Evolutionary conservation across 1,140 invertebrate species (phyloP), one percentile per base, ranked within the genome.

Genomic region (Trichonephila inaurata): DNA sequence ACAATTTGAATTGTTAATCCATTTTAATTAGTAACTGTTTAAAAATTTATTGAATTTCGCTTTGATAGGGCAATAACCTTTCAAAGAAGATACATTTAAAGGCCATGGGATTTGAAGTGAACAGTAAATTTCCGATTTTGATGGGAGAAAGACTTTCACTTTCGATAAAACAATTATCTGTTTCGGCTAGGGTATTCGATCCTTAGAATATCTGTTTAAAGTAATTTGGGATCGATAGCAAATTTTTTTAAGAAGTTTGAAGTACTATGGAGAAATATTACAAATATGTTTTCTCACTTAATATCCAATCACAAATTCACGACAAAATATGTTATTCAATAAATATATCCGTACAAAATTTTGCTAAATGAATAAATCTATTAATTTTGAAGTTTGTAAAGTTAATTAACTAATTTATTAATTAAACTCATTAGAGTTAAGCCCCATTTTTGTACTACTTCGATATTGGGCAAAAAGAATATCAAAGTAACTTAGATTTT

Each of bases 81-180:
- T 28, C 1, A 77, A 77, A 77, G 28, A 18, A 77, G 72, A 7
- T 33, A 33, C 28, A 77, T 18, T 16, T 33, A 28, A 77, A 77
- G 72, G 72, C 7, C 24, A 77, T 77, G 28, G 33, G 18, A 19
- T 40, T 14, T 19, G 33, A 77, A 77, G 33, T 77, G 28, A 16
- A 33, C 28, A 33, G 72, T 77, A 77, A 77, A 77, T 28, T 77
- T 77, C 28, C 33, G 14, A 18, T 77, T 77, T 40, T 77, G 69
- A 77, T 77, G 28, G 16, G 69, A 77, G 69, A 77, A 12, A 40
- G 51, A 12, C 51, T 51, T 33, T 77, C 24, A 77, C 14, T 77
- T 77, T 77, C 72, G 72, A 77, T 77, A 77, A 77, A 77, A 28
- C 72, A 77, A 77, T 77, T 77, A 77, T 77, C 33, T 18, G 28